Conservation (phyloP, 2,113 vertebrate genomes). For the Tenebrosternarchus preto region DNA sequence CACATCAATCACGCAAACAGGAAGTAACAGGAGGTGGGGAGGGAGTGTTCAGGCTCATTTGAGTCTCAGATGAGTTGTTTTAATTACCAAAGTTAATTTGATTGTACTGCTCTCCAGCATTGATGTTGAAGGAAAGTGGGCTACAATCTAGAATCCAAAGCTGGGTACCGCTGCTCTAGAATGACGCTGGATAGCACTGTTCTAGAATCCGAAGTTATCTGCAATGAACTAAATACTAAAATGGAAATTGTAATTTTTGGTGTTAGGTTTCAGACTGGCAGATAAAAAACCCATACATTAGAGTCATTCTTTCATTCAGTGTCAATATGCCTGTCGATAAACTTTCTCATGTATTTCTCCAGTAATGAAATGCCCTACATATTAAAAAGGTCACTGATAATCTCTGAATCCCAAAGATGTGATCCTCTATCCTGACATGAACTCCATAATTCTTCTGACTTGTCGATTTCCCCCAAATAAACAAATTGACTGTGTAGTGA, state of each 20-base stretch:
- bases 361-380: slow-evolving; percentile 25
- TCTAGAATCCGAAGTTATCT: no score
- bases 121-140: no score
- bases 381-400: slow-evolving; percentile 27
- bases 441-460: not conserved
- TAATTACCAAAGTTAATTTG: no score
- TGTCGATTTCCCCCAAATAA: not conserved
- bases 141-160: no score
- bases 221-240: no score
- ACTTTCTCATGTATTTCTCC: slow-evolving; percentile 17
- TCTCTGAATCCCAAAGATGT: not conserved
- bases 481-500: not conserved
- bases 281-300: not conserved
- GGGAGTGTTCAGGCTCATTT: slow-evolving; percentile 1
- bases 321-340: slow-evolving; percentile 16
- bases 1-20: slow-evolving; percentile 31
- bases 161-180: no score
- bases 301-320: not conserved
- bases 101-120: no score
- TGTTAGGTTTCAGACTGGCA: not conserved
- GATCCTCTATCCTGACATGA: not conserved
- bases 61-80: no score
- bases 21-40: not conserved
- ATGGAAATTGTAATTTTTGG: no score
- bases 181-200: no score